Base-by-base conservation (phyloP, 2,797 vertebrate species). In the Austrolebias charrua region DNA sequence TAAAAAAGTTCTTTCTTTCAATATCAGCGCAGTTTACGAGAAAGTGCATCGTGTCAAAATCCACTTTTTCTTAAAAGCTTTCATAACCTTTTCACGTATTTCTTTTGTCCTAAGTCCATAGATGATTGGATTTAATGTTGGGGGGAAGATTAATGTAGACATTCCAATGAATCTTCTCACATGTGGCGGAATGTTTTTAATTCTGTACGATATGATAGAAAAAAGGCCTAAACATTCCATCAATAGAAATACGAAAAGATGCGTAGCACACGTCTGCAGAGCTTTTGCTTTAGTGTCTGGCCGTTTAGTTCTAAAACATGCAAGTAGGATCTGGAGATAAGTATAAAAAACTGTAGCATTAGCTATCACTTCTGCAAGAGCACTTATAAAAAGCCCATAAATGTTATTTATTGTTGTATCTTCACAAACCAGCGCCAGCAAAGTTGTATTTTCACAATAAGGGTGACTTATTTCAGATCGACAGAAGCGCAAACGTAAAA, bases 191-290 rank as follows among this genome's bases (percentile, higher is more conserved):
- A 78, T 2, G 5, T 67, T 28, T 0, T 9, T 53, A 2, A 90
- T 11, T 45, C 90, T 82, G 73, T 90, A 89, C 1, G 89, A 88
- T 54, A 88, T 82, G 60, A 91, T 84, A 33, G 89, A 89, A 69
- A 92, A 92, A 53, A 92, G 86, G 2, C 90, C 90, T 5, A 92
- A 71, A 75, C 90, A 89, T 57, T 93, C 91, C 45, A 92, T 19
- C 50, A 92, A 19, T 4, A 91, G 66, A 44, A 89, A 91, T 9
- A 92, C 87, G 7, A 55, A 51, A 0, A 93, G 79, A 55, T 93
- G 92, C 11, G 90, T 92, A 0, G 87, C 90, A 56, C 92, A 93
- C 0, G 92, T 93, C 78, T 92, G 90, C 52, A 93, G 43, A 14
- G 91, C 91, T 83, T 93, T 93, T 53, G 79, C 78, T 73, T 81